Evolutionary conservation across 2,888 invertebrate genomes (phyloP).

Genomic region (Magallana nippona): DNA sequence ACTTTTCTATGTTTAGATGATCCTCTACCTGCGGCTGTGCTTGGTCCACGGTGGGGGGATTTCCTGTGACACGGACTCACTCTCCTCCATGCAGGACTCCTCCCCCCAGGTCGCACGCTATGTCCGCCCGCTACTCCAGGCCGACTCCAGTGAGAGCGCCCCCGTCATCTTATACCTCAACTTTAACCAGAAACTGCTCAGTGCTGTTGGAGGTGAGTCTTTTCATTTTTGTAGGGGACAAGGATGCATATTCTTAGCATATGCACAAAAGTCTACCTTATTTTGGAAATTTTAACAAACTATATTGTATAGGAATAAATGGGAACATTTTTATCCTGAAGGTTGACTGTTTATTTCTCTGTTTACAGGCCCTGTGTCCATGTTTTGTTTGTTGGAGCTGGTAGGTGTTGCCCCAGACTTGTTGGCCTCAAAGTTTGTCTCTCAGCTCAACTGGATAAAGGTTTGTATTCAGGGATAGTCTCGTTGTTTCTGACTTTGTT

Average conservation of each 20-base stretch:
- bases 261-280: too few species aligned
- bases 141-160: slow-evolving; percentile 57
- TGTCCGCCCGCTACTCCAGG: slow-evolving; percentile 83
- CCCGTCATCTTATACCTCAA: slow-evolving; percentile 74
- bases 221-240: too few species aligned
- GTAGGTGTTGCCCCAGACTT: slow-evolving; percentile 89
- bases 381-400: slow-evolving; percentile 90
- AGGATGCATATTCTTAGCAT: too few species aligned
- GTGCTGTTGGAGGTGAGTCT: slow-evolving; percentile 84
- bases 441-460: slow-evolving; percentile 85
- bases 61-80: slow-evolving; percentile 72
- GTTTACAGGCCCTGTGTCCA: slow-evolving; percentile 68
- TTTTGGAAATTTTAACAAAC: too few species aligned
- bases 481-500: background rate
- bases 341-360: slow-evolving; percentile 25
- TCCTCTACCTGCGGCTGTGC: slow-evolving; percentile 90
- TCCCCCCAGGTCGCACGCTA: slow-evolving; percentile 75
- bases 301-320: too few species aligned
- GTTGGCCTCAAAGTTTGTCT: slow-evolving; percentile 85
- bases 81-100: slow-evolving; percentile 71
- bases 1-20: slow-evolving; percentile 83
- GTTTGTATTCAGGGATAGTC: slow-evolving; percentile 63
- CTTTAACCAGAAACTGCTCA: slow-evolving; percentile 78
- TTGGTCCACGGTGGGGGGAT: slow-evolving; percentile 85
- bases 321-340: too few species aligned